Conservation (phyloP, 2,797 vertebrate species). For the Xenentodon cancila region DNA sequence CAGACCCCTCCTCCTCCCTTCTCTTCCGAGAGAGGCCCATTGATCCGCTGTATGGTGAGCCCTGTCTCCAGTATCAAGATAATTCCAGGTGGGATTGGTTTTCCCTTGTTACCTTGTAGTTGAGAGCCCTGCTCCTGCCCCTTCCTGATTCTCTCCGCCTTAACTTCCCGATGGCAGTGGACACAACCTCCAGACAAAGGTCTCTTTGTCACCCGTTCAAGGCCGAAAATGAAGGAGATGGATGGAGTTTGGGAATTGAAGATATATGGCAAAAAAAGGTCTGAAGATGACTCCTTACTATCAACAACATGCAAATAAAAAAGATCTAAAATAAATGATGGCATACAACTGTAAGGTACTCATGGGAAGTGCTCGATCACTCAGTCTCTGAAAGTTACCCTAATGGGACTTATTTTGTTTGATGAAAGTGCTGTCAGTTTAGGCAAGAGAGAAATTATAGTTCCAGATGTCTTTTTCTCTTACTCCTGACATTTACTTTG, state of each 20-base stretch:
- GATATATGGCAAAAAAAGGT: slow-evolving; percentile 50
- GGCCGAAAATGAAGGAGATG: slow-evolving; percentile 62
- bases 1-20: slow-evolving; percentile 68
- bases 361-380: neutral
- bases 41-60: slow-evolving; percentile 77
- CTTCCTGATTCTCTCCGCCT: slow-evolving; percentile 82
- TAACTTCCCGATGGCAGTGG: slow-evolving; percentile 70
- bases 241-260: slow-evolving; percentile 33
- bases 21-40: slow-evolving; percentile 75
- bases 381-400: neutral
- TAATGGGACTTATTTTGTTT: slow-evolving; percentile 1
- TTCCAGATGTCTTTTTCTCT: neutral
- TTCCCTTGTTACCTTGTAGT: slow-evolving; percentile 85
- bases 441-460: neutral
- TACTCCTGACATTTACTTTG: neutral
- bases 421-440: neutral
- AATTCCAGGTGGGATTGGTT: slow-evolving; percentile 84
- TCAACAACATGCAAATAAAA: slow-evolving; percentile 13
- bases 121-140: slow-evolving; percentile 80
- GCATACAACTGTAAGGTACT: slow-evolving; percentile 1
- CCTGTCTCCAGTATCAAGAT: slow-evolving; percentile 80
- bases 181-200: slow-evolving; percentile 72
- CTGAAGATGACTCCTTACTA: slow-evolving; percentile 45
- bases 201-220: slow-evolving; percentile 73
- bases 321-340: neutral